These are phyloP conservation scores for Ciconia stormi DNA, from an alignment of 2,113 vertebrate genomes.

Conservation along the genomic window DNA sequence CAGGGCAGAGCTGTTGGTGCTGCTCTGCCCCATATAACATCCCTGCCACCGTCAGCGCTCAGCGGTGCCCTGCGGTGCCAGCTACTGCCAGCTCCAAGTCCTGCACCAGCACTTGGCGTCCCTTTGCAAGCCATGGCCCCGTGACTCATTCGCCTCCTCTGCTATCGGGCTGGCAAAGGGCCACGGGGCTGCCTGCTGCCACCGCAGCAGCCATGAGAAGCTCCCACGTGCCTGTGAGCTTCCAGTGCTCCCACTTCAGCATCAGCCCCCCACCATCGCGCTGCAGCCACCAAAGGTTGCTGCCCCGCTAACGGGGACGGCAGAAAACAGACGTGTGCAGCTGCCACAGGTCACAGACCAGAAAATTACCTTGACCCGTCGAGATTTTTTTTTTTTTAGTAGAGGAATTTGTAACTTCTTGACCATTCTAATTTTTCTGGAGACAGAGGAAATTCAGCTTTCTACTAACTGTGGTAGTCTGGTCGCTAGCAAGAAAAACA, in stretches of 20 bases:
- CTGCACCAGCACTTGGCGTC: neutral
- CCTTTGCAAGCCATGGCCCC: neutral
- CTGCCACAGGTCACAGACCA: neutral
- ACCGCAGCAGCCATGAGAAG: rapidly evolving
- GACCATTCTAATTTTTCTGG: neutral
- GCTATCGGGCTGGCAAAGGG: neutral
- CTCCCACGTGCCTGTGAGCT: rapidly evolving
- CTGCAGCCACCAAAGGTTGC: neutral
- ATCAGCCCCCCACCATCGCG: rapidly evolving
- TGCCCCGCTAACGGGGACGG: rapidly evolving
- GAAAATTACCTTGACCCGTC: neutral
- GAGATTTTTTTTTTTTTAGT: neutral
- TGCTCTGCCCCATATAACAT: neutral
- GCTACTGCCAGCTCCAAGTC: neutral
- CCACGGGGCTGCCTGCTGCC: neutral
- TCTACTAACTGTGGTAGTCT: neutral
- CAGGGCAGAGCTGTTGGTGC: neutral
- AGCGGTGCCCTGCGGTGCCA: neutral
- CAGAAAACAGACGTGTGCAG: neutral
- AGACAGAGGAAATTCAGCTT: neutral
- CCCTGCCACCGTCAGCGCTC: neutral
- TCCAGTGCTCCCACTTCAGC: neutral
- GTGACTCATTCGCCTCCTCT: neutral
- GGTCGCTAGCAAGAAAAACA: neutral
- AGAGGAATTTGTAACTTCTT: neutral